Conservation (phyloP, 2,113 vertebrate species). For the Petrocephalus microphthalmus region DNA sequence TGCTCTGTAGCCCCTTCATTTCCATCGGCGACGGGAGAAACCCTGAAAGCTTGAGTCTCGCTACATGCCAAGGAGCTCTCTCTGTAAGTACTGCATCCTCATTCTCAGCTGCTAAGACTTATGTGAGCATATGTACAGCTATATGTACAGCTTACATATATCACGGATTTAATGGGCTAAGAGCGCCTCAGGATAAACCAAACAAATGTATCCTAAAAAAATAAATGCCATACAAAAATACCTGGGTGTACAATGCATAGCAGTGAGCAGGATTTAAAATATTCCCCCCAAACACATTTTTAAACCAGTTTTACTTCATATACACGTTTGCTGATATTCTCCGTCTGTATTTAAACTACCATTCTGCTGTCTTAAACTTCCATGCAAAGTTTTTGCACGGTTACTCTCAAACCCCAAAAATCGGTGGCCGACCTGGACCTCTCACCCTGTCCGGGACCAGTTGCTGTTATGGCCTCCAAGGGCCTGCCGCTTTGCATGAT, state of each 20-base stretch:
- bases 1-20: neutral
- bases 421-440: neutral
- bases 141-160: neutral
- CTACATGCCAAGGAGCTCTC: neutral
- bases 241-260: neutral
- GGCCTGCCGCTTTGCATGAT: constrained; percentile 31
- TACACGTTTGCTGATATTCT: neutral
- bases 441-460: constrained; percentile 57
- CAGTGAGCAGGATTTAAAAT: neutral
- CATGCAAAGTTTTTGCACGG: neutral
- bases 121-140: neutral
- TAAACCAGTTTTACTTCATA: neutral
- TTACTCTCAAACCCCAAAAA: neutral
- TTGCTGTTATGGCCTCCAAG: constrained; percentile 31
- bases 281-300: neutral
- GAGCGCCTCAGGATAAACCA: neutral
- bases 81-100: neutral
- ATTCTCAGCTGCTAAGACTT: neutral
- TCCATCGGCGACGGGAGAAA: neutral
- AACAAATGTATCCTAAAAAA: neutral
- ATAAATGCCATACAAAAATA: neutral
- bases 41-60: neutral
- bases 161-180: neutral
- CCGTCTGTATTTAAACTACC: neutral
- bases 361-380: neutral